phyloP scores from a whole-genome alignment of 2,113 vertebrate genomes.

The Rhinopomastus cyanomelas region DNA sequence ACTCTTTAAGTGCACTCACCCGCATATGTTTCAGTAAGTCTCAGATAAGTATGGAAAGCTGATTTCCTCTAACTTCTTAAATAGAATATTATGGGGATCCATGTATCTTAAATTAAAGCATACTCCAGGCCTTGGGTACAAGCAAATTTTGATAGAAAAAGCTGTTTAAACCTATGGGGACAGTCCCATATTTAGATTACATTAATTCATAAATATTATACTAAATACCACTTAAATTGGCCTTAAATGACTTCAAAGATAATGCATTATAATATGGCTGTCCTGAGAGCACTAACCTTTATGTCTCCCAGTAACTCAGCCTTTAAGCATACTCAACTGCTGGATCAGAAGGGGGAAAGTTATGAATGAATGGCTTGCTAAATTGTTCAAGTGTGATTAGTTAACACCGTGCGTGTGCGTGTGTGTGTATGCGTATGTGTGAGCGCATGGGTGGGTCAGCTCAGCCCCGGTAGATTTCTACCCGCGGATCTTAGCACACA shows the following conservation, averaged over 20 bases:
- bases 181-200: constrained; percentile 77
- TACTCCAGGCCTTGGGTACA: constrained; percentile 44
- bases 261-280: constrained; percentile 79
- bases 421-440: neutral
- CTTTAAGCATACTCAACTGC: constrained; percentile 68
- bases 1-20: constrained; percentile 6
- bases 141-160: constrained; percentile 61
- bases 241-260: constrained; percentile 82
- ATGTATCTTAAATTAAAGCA: constrained; percentile 71
- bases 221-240: constrained; percentile 82
- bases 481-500: neutral
- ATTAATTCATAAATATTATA: constrained; percentile 85
- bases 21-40: constrained; percentile 30
- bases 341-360: constrained; percentile 67
- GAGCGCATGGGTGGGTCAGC: constrained; percentile 13
- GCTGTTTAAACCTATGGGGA: constrained; percentile 71
- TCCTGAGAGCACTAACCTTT: constrained; percentile 82
- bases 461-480: constrained; percentile 16
- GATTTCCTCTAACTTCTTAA: constrained; percentile 67
- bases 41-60: constrained; percentile 50
- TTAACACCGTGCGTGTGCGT: neutral
- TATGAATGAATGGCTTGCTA: constrained; percentile 75
- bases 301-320: constrained; percentile 76
- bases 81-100: constrained; percentile 64
- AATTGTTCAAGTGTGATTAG: constrained; percentile 67